phyloP scores from a whole-genome alignment of 2,113 vertebrate species.

The Thalassoma bifasciatum region DNA sequence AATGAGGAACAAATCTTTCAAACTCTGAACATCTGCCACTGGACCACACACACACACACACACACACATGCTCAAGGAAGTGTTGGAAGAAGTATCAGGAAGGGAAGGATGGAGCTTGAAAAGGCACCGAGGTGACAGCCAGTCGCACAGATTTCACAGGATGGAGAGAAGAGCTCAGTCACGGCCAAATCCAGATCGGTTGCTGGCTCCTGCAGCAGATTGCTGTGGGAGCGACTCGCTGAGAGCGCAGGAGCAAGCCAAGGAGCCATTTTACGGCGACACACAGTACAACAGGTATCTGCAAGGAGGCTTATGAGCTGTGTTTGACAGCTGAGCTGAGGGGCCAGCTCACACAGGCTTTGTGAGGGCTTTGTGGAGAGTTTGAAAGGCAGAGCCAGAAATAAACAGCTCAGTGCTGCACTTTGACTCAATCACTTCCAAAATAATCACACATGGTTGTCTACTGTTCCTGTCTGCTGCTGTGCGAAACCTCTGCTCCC shows the following conservation, averaged over 20 bases:
- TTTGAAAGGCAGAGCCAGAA: slow-evolving; percentile 58
- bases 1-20: too few species aligned
- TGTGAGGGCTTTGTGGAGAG: slow-evolving; percentile 57
- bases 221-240: slow-evolving; percentile 14
- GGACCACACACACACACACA: background rate
- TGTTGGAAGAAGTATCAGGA: background rate
- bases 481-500: slow-evolving; percentile 5
- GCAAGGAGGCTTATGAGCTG: slow-evolving; percentile 21
- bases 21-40: too few species aligned
- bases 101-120: background rate
- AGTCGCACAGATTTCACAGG: slow-evolving; percentile 19
- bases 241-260: slow-evolving; percentile 22
- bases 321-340: slow-evolving; percentile 45
- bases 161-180: slow-evolving; percentile 3
- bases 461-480: background rate
- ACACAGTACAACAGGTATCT: slow-evolving; percentile 49
- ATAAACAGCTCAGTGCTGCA: slow-evolving; percentile 63
- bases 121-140: slow-evolving; percentile 11
- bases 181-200: slow-evolving; percentile 26
- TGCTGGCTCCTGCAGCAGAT: slow-evolving; percentile 28
- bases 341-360: slow-evolving; percentile 60
- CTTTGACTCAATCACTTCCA: slow-evolving; percentile 49
- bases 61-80: background rate
- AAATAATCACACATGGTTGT: slow-evolving; percentile 17
- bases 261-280: slow-evolving; percentile 20